Base-by-base conservation (phyloP, 2,888 invertebrate species). In the Volucella inflata region DNA sequence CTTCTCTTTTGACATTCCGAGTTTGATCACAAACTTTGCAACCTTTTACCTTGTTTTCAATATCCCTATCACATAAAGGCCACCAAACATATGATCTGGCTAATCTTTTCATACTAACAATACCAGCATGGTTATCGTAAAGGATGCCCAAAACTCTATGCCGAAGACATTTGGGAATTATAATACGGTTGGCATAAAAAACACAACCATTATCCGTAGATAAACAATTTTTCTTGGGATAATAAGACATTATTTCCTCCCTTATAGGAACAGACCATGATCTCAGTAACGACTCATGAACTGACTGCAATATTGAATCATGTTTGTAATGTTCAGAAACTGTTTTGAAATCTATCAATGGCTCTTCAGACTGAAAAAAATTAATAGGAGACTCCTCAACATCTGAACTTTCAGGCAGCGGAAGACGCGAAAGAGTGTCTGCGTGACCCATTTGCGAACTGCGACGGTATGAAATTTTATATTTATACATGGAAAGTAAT, bases 11-110 rank as follows among this genome's bases (percentile, higher is more conserved):
- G 12, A 60, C 48, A 62, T 62, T 62, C 16, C 46, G 53, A 2
- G 72, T 72, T 51, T 72, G 44, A 36, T 72, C 46, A 62, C 62
- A 72, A 38, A 60, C 50, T 30, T 50, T 8, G 14, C 59, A 71
- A 51, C 59, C 17, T n/a, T 70, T 70, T 38, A 40, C 17, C 8
- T 30, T 42, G 14, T 40, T 44, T 17, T 55, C 55, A 30, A 55
- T 40, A 42, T 67, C 67, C 21, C 42, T 53, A 21, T 65, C 65
- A 51, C 50, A 65, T 51, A 65, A 51, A 8, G 65, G 65, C 65
- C 65, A 51, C 65, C 65, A 51, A 40, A 51, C 65, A 17, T 50
- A 65, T 17, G 65, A 40, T 10, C 16, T n/a, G n/a, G 64, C 50
- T 50, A 36, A 17, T 38, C 64, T 36, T 16, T n/a, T n/a, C n/a